Evolutionary conservation across 2,797 vertebrate genomes (phyloP), one percentile per base, ranked within the genome.

Genomic region (Champsocephalus esox): DNA sequence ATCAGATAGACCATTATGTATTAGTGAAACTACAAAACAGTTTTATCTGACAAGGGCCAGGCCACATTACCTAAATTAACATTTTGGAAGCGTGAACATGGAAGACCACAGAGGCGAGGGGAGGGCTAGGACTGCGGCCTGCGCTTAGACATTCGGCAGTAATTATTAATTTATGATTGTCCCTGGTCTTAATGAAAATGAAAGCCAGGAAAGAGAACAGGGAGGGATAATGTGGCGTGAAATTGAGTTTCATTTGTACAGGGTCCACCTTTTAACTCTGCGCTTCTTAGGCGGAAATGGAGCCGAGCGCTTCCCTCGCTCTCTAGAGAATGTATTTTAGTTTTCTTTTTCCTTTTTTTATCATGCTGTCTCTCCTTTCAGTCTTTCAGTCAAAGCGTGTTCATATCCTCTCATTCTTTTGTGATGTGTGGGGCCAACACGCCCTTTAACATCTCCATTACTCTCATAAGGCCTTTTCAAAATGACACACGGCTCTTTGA

Each of bases 81-180:
- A 97, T 97, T 99, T 99, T 95, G 96, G 96, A 96, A 97, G 96
- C 96, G 94, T 95, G 96, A 97, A 96, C 96, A 97, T 96, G 96
- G 96, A 96, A 94, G 96, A 95, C 94, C 95, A 95, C 94, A 90
- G 94, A 94, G 96, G 94, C 94, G 94, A 96, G 96, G 94, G 83
- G 93, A 94, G 93, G 95, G 92, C 95, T 95, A 95, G 95, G 94
- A 95, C 93, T 92, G 92, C 88, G 94, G 96, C 94, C 96, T 97
- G 95, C 94, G 97, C 97, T 97, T 98, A 99, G 96, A 97, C 97
- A 97, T 97, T 97, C 96, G 96, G 96, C 97, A 97, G 97, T 98
- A 98, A 99, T 98, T 98, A 98, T 98, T 99, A 99, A 98, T 99
- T 98, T 98, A 98, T 98, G 97, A 97, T 98, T 97, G 97, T 98